A percentile compares a stretch with the other conserved stretches of the same genome.
Evolutionary conservation across 1,140 invertebrate species (phyloP).

Genomic region (Sipha flava): DNA sequence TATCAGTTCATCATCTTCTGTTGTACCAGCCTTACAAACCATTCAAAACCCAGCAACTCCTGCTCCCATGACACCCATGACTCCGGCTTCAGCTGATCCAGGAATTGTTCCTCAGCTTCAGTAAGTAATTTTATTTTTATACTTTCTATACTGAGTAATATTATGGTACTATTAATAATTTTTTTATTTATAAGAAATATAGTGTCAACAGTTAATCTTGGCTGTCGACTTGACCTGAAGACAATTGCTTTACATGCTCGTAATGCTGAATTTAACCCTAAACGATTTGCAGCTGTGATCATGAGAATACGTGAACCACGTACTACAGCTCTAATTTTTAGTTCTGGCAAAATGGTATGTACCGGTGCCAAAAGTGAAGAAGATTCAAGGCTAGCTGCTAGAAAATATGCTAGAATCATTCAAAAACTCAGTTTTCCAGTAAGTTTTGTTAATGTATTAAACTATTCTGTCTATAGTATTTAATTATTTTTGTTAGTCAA

Average conservation of each 20-base stretch:
- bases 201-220: constrained; percentile 95
- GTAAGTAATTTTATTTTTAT: constrained; percentile 50
- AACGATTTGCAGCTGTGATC: constrained; percentile 99
- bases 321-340: constrained; percentile 98
- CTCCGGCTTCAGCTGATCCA: constrained; percentile 86
- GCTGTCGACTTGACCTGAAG: constrained; percentile 90
- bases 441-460: constrained; percentile 42
- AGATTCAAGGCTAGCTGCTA: constrained; percentile 87
- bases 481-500: neutral
- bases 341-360: constrained; percentile 99
- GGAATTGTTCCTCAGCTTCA: constrained; percentile 90
- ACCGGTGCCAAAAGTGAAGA: constrained; percentile 99
- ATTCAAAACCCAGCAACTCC: constrained; percentile 56
- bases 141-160: no score
- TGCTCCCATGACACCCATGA: constrained; percentile 84
- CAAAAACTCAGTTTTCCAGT: constrained; percentile 95
- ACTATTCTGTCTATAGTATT: neutral
- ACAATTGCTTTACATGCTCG: constrained; percentile 97
- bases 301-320: constrained; percentile 98
- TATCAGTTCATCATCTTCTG: constrained; percentile 33
- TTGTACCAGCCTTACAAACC: neutral
- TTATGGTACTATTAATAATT: neutral
- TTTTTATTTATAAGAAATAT: constrained; percentile 63
- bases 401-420: constrained; percentile 98
- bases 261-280: constrained; percentile 99